These are phyloP conservation scores for Megalopta genalis DNA, from an alignment of 1,140 invertebrate genomes.

Conservation along the genomic window DNA sequence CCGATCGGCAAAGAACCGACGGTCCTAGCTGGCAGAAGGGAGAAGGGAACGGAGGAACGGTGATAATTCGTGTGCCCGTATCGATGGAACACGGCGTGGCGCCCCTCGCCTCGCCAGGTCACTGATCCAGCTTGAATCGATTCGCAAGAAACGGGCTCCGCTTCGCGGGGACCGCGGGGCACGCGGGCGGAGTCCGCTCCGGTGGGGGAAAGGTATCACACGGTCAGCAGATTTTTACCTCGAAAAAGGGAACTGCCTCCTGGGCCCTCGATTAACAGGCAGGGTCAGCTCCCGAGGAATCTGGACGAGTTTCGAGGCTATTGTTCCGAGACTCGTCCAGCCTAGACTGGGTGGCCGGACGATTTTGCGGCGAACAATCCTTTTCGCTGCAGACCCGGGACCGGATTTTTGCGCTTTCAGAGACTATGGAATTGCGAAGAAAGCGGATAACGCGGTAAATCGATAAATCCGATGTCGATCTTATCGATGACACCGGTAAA, in stretches of 20 bases:
- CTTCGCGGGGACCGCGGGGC: conserved; percentile 16
- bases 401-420: too few species aligned
- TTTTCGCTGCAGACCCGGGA: too few species aligned
- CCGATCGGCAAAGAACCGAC: neutral
- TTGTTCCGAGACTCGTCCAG: neutral
- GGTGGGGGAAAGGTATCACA: conserved; percentile 32
- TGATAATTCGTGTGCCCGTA: conserved; percentile 60
- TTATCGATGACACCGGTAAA: too few species aligned
- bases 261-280: conserved; percentile 26
- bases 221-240: conserved; percentile 31
- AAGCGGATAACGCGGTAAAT: too few species aligned
- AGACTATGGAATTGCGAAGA: too few species aligned
- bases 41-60: too few species aligned
- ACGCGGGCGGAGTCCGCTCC: neutral
- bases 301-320: conserved; percentile 20
- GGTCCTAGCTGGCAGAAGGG: too few species aligned
- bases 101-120: conserved; percentile 55
- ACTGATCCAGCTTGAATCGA: conserved; percentile 63
- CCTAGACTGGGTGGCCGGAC: neutral
- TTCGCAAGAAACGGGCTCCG: conserved; percentile 53
- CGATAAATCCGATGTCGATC: too few species aligned
- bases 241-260: conserved; percentile 22
- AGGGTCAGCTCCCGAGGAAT: conserved; percentile 5
- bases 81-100: conserved; percentile 45
- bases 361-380: too few species aligned